Conservation (phyloP, 2,797 vertebrate species). For the Rhynchonycteris naso region DNA sequence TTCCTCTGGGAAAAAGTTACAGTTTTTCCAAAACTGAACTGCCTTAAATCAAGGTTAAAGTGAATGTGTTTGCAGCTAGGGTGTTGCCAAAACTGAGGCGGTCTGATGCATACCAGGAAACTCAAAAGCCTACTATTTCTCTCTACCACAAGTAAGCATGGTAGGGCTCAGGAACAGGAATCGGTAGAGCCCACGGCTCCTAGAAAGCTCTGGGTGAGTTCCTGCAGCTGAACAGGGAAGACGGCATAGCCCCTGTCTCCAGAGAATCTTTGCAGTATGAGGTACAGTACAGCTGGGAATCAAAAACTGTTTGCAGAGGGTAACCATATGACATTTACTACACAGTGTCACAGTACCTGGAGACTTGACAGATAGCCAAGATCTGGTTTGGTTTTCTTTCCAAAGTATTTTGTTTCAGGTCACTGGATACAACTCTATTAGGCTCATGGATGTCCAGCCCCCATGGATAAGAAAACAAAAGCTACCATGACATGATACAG, state of each 20-base stretch:
- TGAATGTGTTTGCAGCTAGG: not conserved
- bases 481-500: slow-evolving; percentile 62
- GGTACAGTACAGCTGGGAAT: not conserved
- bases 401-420: not conserved
- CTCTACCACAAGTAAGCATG: not conserved
- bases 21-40: not conserved
- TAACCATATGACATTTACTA: not conserved
- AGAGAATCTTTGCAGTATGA: not conserved
- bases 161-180: not conserved
- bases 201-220: not conserved
- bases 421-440: not conserved
- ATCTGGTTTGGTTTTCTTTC: not conserved
- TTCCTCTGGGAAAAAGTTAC: not conserved
- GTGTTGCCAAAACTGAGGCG: not conserved
- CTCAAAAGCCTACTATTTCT: not conserved
- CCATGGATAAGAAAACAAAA: slow-evolving; percentile 68
- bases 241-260: not conserved
- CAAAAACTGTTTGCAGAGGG: not conserved
- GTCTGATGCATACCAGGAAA: not conserved
- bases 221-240: not conserved
- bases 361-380: not conserved
- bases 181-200: not conserved
- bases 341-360: not conserved
- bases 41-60: not conserved
- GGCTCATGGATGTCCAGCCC: slow-evolving; percentile 2